These are phyloP conservation scores for Gonatopus flavifemur DNA, from an alignment of 1,140 invertebrate species.

Conservation along the genomic window DNA sequence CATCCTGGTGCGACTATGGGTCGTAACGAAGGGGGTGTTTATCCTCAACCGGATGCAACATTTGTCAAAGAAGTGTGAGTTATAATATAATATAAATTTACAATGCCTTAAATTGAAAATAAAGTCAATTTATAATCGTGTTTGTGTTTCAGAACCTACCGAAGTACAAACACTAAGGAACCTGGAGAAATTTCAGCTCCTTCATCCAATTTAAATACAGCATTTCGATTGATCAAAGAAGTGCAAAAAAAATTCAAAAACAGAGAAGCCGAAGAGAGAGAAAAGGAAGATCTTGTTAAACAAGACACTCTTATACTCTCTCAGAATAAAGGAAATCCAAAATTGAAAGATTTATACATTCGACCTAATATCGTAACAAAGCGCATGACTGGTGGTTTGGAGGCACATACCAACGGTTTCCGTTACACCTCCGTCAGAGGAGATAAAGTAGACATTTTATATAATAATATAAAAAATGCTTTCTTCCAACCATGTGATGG, in stretches of 20 bases:
- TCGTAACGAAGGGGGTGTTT: conserved; percentile 84
- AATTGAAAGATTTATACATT: conserved; percentile 98
- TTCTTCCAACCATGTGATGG: conserved; percentile 99
- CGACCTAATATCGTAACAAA: conserved; percentile 98
- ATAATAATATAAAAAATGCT: conserved; percentile 99
- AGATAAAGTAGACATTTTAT: conserved; percentile 98
- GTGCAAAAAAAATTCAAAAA: conserved; percentile 99
- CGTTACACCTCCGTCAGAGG: conserved; percentile 97
- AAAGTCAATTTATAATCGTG: background rate
- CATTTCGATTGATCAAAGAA: conserved; percentile 97
- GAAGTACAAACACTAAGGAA: conserved; percentile 96
- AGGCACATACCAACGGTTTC: conserved; percentile 97
- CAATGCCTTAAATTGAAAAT: background rate
- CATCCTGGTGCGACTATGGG: conserved; percentile 96
- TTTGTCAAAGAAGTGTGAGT: conserved; percentile 98
- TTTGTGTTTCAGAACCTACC: conserved; percentile 79
- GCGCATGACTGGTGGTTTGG: conserved; percentile 87
- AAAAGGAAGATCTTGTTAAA: conserved; percentile 98
- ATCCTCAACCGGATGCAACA: conserved; percentile 92
- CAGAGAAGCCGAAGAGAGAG: conserved; percentile 95
- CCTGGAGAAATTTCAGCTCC: conserved; percentile 94
- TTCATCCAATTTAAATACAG: conserved; percentile 94
- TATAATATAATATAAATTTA: conserved; percentile 3
- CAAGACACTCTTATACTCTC: conserved; percentile 97
- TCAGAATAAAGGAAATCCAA: conserved; percentile 96